Evolutionary conservation across 2,113 vertebrate genomes (phyloP).

Genomic region (Orthonyx spaldingii): DNA sequence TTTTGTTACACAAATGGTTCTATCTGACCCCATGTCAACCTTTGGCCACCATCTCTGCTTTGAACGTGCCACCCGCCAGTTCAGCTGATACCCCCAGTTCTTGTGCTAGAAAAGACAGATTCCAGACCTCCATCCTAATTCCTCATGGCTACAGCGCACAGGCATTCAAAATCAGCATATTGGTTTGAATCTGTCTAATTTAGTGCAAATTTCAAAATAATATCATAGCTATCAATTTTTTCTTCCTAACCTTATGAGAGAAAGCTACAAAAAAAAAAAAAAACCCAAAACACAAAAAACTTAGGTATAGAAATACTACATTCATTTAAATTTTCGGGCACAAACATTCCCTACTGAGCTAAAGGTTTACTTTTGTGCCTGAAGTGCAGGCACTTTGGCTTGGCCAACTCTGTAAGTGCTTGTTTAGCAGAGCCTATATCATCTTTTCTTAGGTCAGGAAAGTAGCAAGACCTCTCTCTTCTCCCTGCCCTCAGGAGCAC

Average conservation of each 20-base stretch:
- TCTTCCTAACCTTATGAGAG: neutral
- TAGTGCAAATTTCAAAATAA: neutral
- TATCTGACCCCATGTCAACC: neutral
- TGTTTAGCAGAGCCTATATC: neutral
- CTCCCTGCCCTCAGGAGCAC: neutral
- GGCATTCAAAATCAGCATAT: neutral
- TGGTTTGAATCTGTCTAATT: neutral
- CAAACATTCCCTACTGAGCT: neutral
- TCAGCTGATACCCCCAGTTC: neutral
- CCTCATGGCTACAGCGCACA: accelerated
- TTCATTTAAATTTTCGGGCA: neutral
- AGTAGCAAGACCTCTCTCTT: neutral
- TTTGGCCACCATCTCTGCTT: neutral
- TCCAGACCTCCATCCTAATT: neutral
- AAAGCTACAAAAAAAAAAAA: neutral
- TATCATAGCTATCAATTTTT: neutral
- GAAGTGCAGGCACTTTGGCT: neutral
- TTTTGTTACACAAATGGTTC: neutral
- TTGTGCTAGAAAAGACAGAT: neutral
- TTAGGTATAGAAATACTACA: neutral
- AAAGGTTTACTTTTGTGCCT: neutral
- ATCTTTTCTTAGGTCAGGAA: neutral
- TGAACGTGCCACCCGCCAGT: neutral
- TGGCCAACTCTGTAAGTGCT: neutral
- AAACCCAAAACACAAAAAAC: accelerated